Base-by-base conservation (phyloP, 2,888 invertebrate species). In the Conops quadrifasciatus region DNA sequence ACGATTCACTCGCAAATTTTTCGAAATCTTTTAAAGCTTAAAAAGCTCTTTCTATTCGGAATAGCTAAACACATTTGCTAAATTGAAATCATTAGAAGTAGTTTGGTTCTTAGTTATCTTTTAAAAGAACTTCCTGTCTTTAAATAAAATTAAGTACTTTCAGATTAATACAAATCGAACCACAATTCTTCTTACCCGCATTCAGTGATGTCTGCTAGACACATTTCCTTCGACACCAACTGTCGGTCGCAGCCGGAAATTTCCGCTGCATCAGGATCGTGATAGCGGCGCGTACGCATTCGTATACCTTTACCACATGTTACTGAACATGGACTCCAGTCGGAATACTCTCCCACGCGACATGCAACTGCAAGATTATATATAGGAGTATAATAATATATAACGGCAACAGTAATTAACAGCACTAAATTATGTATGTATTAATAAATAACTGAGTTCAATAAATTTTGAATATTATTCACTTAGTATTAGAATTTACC, bases 171-270 rank as follows among this genome's bases (percentile, higher is more conserved):
- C 1, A 53, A 13, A 21, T 53, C 9, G 1, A 53, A 53, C 9
- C 24, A 53, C 9, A n/a, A 53, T 21, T 19, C 15, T 53, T 36
- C 90, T 89, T 80, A 92, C 93, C 89, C 89, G 87, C 94, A 94
- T 85, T 93, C 93, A 0, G 93, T 87, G 45, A 91, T 84, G 19
- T 87, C 86, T 5, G 94, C 93, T 51, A 93, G 93, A 83, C 97
- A 97, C 93, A 95, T 94, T 88, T 97, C 96, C 85, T 95, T 95
- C 70, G 92, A 90, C 60, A 94, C 89, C 80, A 97, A 87, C 85
- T 96, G 93, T 45, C 93, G 86, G 78, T 90, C 88, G 83, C 93
- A 92, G 76, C 89, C 86, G 79, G 90, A 87, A 89, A 90, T 90
- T 76, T 87, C 87, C 7, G 96, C 96, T 82, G 92, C 91, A 79